Evolutionary conservation across 2,888 invertebrate species (phyloP), one percentile per base, ranked within the genome.

Genomic region (Drosophila borealis): DNA sequence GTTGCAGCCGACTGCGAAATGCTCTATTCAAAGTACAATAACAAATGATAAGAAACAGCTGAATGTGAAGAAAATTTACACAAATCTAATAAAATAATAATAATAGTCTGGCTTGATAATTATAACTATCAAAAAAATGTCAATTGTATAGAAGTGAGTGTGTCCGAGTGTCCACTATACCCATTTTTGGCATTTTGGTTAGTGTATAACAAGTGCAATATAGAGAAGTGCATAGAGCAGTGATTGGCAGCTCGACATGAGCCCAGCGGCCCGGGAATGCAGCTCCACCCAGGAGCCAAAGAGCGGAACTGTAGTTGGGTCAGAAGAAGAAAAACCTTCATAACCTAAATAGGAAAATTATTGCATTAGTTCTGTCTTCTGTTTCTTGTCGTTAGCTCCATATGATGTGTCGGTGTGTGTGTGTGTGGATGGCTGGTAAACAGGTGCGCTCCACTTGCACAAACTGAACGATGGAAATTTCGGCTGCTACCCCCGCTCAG

Each of bases 361-460:
- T 68, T 61, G 56, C 61, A 48, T 54, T 41, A 46, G 53, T 37
- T 45, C 45, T 55, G 36, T 25, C 10, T 37, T 25, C 42, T 36
- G 14, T 17, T 36, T 37, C 17, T 55, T 55, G 29, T 29, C 49
- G 46, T 55, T 45, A 51, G 49, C 46, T 56, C 29, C 29, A 29
- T 17, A 13, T 13, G 36, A 36, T 61, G 55, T 33, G 57, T 39
- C 37, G 41, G n/a, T 46, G 39, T 68, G 50, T 67, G 36, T 48
- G 49, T 57, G 44, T 36, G 36, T 36, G 10, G n/a, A 56, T 46
- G 42, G 54, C 44, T 49, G 62, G 9, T 41, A 55, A 65, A 72
- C 75, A 72, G 69, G 73, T 69, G 53, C 62, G 75, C 72, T 80
- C 80, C 69, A 79, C 64, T 81, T 86, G 70, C 68, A 70, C 69